phyloP scores from a whole-genome alignment of 2,113 vertebrate genomes.

The Phodopus roborovskii region DNA sequence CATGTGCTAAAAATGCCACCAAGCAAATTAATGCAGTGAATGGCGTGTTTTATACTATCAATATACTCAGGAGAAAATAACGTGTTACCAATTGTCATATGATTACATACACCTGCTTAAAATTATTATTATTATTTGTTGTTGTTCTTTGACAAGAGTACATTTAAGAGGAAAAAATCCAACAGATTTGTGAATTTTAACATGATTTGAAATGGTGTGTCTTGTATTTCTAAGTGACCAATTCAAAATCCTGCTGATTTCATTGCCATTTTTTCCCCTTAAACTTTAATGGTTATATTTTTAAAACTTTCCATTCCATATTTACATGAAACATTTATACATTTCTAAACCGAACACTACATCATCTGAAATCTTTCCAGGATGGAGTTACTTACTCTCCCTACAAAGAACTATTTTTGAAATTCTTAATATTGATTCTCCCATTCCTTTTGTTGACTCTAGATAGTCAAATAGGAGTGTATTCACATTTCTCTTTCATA shows the following conservation, averaged over 20 bases:
- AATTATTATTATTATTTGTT: background rate
- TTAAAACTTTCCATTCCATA: background rate
- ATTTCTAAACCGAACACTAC: background rate
- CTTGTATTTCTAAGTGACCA: background rate
- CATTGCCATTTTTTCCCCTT: background rate
- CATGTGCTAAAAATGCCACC: background rate
- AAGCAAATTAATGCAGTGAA: background rate
- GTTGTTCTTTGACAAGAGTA: background rate
- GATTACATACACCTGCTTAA: background rate
- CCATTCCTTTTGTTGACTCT: background rate
- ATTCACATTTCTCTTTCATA: background rate
- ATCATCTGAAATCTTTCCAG: background rate
- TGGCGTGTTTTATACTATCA: background rate
- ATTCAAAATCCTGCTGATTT: background rate
- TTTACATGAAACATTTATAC: slow-evolving; percentile 3
- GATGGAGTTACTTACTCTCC: background rate
- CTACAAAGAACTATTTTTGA: background rate
- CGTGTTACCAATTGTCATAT: background rate
- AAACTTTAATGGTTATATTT: background rate
- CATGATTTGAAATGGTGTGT: slow-evolving; percentile 8
- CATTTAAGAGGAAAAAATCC: background rate
- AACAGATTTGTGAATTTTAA: background rate
- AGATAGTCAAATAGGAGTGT: background rate
- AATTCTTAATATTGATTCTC: background rate
- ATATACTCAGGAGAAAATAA: background rate